Evolutionary conservation across 1,140 invertebrate species (phyloP), one percentile per base, ranked within the genome.

Genomic region (Hypothenemus hampei): DNA sequence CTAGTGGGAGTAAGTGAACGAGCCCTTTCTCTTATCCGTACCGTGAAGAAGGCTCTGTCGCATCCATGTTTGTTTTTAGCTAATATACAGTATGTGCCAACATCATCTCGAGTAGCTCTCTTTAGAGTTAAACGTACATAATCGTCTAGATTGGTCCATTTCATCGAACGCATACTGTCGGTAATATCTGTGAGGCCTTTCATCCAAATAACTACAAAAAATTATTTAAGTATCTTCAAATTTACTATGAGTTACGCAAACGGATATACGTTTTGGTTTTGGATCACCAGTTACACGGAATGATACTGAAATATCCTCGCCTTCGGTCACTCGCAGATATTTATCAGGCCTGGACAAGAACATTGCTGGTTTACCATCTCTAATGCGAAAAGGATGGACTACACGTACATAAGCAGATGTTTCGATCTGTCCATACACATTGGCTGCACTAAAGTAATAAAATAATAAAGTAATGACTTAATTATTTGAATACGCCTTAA

Each of bases 71-170:
- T 77, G 74, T 98, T 99, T 67, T 89, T 90, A 4, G 91, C 86
- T 15, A 97, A 76, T 54, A 98, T 88, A 41, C 91, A 96, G 70
- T 98, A 98, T 4, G 91, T 93, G 6, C 94, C 96, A 51, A 89
- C 84, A 69, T 99, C 97, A 36, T 90, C 82, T 5, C 84, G 76
- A 47, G 83, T 81, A 1, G 89, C 84, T 64, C 92, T 85, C 67
- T 91, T 90, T 57, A 98, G 78, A 6, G 91, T 89, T 35, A 98
- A 81, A 62, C 88, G 83, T 21, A 87, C 81, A 50, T 89, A 90
- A 69, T 93, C 89, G 62, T 91, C 86, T 26, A 87, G 83, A n/a
- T n/a, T n/a, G 1, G 81, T 82, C 72, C 92, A 89, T 72, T 87
- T 89, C 67, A 86, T 79, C 1, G 86, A 83, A 26, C 88, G 74